Percentiles rank a stretch among this genome's conserved stretches.
phyloP scores from a whole-genome alignment of 2,113 vertebrate genomes.

The Salvelinus alpinus region DNA sequence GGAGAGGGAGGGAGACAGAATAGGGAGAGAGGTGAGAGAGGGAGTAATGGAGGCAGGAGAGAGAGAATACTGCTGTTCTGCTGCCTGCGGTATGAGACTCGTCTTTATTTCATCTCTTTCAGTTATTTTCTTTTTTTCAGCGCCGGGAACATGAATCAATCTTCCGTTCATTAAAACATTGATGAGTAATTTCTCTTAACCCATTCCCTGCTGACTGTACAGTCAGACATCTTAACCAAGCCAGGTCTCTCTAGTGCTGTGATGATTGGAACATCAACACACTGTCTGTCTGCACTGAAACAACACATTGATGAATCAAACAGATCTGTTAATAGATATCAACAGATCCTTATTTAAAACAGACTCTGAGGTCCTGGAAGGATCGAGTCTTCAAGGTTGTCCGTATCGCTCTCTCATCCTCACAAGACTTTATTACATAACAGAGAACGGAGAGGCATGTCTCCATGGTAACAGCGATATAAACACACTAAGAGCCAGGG shows the following conservation, averaged over 20 bases:
- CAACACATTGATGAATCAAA: background rate
- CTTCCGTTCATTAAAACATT: conserved; percentile 1
- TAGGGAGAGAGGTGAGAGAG: background rate
- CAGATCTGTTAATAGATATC: background rate
- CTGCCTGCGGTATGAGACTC: background rate
- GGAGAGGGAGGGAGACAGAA: too few relatives aligned
- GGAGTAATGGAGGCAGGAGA: background rate
- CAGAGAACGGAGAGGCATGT: conserved; percentile 25
- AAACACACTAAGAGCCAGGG: conserved; percentile 38
- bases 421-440: conserved; percentile 56
- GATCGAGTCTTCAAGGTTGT: background rate
- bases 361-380: background rate
- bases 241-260: background rate
- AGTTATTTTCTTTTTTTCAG: conserved; percentile 4
- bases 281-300: background rate
- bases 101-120: conserved; percentile 27
- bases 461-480: conserved; percentile 53
- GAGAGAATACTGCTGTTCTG: background rate
- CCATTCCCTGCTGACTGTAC: background rate
- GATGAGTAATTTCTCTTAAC: conserved; percentile 17
- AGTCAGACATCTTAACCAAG: background rate
- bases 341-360: background rate
- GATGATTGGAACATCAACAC: background rate
- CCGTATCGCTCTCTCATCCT: conserved; percentile 24
- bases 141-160: conserved; percentile 2